phyloP scores from a whole-genome alignment of 2,888 invertebrate species.

The Agrochola lota region DNA sequence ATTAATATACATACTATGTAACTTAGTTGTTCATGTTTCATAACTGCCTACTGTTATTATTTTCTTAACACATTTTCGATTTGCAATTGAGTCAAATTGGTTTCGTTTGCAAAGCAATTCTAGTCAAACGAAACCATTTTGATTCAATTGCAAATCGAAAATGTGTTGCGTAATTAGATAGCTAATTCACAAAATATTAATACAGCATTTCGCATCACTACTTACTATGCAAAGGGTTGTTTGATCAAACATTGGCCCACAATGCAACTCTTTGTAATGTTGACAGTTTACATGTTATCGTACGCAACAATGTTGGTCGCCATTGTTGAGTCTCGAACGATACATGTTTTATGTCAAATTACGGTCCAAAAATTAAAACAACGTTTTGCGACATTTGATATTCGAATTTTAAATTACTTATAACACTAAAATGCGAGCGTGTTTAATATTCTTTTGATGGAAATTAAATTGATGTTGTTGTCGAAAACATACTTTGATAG shows the following conservation, averaged over 20 bases:
- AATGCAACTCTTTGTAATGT: conserved; percentile 58
- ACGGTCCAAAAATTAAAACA: conserved; percentile 59
- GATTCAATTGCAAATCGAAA: no score
- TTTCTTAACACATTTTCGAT: no score
- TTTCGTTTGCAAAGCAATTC: no score
- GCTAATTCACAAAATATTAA: conserved; percentile 15
- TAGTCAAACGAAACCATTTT: no score
- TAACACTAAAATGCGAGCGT: conserved; percentile 25
- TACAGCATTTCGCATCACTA: conserved; percentile 31
- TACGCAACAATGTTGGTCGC: conserved; percentile 65
- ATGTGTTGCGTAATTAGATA: no score
- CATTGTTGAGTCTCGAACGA: conserved; percentile 66
- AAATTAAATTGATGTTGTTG: background rate
- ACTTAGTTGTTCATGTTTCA: background rate
- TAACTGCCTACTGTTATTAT: background rate
- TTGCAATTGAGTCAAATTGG: no score
- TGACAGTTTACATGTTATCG: conserved; percentile 63
- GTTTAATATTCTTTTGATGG: background rate
- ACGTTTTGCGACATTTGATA: conserved; percentile 51
- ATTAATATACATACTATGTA: no score
- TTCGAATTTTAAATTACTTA: conserved; percentile 35
- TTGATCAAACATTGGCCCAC: conserved; percentile 65
- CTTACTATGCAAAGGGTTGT: conserved; percentile 63
- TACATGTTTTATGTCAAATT: conserved; percentile 72
- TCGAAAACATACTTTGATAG: background rate